A percentile compares a stretch with the other conserved stretches of the same genome.
Evolutionary conservation across 1,140 invertebrate genomes (phyloP).

Genomic region (Lithobius niger): DNA sequence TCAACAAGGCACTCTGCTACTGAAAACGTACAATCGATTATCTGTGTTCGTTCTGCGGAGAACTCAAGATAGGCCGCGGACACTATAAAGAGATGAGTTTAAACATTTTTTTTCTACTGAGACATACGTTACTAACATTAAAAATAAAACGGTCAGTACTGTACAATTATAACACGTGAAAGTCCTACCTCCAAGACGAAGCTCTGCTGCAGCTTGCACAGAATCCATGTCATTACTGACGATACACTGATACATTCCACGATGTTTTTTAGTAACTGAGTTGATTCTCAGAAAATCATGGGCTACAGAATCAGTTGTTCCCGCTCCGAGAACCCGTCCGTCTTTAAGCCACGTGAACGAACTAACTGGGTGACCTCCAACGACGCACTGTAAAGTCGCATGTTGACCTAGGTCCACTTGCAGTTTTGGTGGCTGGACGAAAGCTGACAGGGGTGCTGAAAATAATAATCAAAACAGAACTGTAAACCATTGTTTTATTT

Average conservation of each 20-base stretch:
- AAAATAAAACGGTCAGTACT: too few species aligned
- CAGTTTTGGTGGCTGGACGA: constrained; percentile 54
- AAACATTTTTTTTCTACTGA: too few species aligned
- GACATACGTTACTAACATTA: too few species aligned
- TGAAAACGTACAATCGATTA: too few species aligned
- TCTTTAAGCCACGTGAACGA: constrained; percentile 72
- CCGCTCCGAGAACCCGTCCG: constrained; percentile 32
- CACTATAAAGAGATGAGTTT: too few species aligned
- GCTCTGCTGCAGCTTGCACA: constrained; percentile 63
- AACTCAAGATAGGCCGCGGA: too few species aligned
- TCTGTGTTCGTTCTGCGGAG: too few species aligned
- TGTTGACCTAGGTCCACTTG: constrained; percentile 67
- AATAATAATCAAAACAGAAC: constrained; percentile 11
- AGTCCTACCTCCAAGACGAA: constrained; percentile 70
- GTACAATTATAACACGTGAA: too few species aligned
- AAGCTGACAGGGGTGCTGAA: constrained; percentile 52
- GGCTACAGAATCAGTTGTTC: constrained; percentile 28
- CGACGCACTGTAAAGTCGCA: constrained; percentile 66
- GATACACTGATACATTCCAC: constrained; percentile 82
- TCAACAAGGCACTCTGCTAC: too few species aligned
- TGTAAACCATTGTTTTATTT: too few species aligned
- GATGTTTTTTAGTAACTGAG: constrained; percentile 56
- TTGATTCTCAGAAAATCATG: constrained; percentile 46
- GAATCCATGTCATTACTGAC: constrained; percentile 71
- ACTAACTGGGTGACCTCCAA: constrained; percentile 66